These are phyloP conservation scores for Globia sparganii DNA, from an alignment of 2,888 invertebrate species.

Conservation along the genomic window DNA sequence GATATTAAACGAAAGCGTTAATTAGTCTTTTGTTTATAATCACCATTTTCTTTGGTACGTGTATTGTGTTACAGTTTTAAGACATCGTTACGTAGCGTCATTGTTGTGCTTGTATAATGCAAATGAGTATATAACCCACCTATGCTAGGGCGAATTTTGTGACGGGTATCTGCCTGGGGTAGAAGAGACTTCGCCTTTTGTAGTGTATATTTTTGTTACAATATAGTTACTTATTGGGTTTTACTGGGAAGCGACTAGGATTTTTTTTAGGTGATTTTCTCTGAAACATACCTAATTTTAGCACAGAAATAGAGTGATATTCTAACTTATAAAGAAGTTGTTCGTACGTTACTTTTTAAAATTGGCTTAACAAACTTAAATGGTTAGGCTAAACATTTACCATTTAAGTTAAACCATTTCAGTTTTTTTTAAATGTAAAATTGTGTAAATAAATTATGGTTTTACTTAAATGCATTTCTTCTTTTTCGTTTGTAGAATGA, in stretches of 20 bases:
- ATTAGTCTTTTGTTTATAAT: conserved; percentile 64
- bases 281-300: neutral
- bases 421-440: neutral
- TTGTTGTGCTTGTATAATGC: conserved; percentile 39
- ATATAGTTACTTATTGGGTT: neutral
- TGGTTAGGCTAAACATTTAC: neutral
- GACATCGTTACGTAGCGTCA: conserved; percentile 53
- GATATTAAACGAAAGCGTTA: conserved; percentile 53
- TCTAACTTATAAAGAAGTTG: neutral
- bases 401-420: neutral
- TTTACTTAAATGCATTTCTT: too few species aligned
- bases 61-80: conserved; percentile 62
- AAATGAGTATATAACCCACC: conserved; percentile 21
- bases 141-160: conserved; percentile 23
- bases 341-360: neutral
- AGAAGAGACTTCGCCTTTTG: neutral
- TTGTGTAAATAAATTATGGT: neutral
- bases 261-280: neutral
- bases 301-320: neutral
- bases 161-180: conserved; percentile 19
- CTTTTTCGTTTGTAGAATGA: neutral
- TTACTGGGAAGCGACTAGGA: neutral
- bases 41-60: conserved; percentile 46
- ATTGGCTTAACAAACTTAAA: neutral
- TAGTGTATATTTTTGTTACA: conserved; percentile 7